Evolutionary conservation across 2,113 vertebrate genomes (phyloP), one percentile per base, ranked within the genome.

Genomic region (Mus pahari): DNA sequence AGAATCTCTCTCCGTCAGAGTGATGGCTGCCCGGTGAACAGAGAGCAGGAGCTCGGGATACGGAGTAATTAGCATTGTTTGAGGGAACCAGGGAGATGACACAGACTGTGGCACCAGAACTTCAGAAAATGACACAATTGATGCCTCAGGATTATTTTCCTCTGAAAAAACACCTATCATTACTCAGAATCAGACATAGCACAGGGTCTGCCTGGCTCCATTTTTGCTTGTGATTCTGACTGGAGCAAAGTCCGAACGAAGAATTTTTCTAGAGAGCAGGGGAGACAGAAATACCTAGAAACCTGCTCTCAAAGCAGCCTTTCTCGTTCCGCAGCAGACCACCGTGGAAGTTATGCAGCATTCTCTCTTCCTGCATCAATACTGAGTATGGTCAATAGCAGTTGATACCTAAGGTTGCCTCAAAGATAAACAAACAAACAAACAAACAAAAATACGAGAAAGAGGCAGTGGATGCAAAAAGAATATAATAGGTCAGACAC

Each of bases 231-330:
- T 17, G 16, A 53, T 68, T 36, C 26, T n/a, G 81, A 60, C 53
- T 92, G 33, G 22, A 92, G 87, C 96, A 87, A 94, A 55, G 50
- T 78, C 39, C 53, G 58, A 60, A 39, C 68, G 53, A 95, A 94
- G 88, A 42, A 92, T 74, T 93, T 73, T 83, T 64, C 81, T 90
- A 11, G 45, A 68, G 36, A 19, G 17, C 5, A 0, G 48, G 36
- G 50, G 91, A 83, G 86, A 84, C 0, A 0, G 45, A 62, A 31
- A 89, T 48, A 86, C 73, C 45, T 82, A 91, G 74, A 73, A 79
- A 74, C 53, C 45, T 91, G 33, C 31, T 71, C 62, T 31, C 83
- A 24, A 58, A 0, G 33, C 3, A 68, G 45, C 14, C 83, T 73
- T 92, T 91, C 53, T 60, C 58, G 6, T 60, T 42, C n/a, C 12